phyloP scores from a whole-genome alignment of 2,888 invertebrate species.

The Synergus umbraculus region DNA sequence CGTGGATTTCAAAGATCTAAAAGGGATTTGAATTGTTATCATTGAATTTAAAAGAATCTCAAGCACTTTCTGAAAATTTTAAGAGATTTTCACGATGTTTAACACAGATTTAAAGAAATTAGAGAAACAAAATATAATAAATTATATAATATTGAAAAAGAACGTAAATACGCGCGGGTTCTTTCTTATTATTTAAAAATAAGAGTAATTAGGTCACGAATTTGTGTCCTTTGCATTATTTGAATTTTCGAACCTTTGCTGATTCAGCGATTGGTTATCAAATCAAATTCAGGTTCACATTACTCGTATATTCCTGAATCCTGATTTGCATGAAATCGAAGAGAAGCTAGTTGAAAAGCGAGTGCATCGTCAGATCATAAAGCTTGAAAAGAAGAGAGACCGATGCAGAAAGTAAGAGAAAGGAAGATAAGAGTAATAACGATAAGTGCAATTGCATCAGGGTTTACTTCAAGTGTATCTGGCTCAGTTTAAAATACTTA shows the following conservation, averaged over 20 bases:
- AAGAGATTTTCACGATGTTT: too few species aligned
- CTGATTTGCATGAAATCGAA: slow-evolving; percentile 22
- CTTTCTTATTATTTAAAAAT: too few species aligned
- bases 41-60: too few species aligned
- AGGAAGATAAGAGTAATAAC: slow-evolving; percentile 25
- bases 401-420: not conserved
- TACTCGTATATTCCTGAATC: slow-evolving; percentile 42
- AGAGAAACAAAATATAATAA: too few species aligned
- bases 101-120: too few species aligned
- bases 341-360: not conserved
- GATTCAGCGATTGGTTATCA: slow-evolving; percentile 53
- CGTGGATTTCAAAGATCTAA: too few species aligned
- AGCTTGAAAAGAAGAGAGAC: not conserved
- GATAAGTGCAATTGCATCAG: slow-evolving; percentile 29
- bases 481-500: slow-evolving; percentile 20
- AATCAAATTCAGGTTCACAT: slow-evolving; percentile 55
- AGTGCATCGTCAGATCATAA: slow-evolving; percentile 8
- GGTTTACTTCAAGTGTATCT: slow-evolving; percentile 10
- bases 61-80: too few species aligned
- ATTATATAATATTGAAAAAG: too few species aligned
- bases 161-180: too few species aligned
- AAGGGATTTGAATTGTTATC: too few species aligned
- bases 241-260: slow-evolving; percentile 15
- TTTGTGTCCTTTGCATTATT: not conserved
- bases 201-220: not conserved